A percentile compares a stretch with the other conserved stretches of the same genome.
These are phyloP conservation scores for Drosophila dives DNA, from an alignment of 2,888 invertebrate species.

Conservation along the genomic window DNA sequence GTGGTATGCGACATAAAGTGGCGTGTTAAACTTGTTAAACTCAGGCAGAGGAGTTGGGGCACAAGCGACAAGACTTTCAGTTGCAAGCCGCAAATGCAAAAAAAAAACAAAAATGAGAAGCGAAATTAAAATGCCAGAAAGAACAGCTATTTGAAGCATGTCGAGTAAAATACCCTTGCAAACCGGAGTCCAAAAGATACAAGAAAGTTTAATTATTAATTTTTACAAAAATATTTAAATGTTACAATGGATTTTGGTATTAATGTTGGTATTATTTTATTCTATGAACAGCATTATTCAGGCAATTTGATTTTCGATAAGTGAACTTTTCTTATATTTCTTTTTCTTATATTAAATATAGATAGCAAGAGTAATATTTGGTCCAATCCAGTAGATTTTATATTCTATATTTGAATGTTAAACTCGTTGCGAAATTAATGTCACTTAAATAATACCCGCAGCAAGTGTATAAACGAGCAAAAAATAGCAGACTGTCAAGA, in stretches of 20 bases:
- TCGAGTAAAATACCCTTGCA: background rate
- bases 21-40: constrained; percentile 61
- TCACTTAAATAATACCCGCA: background rate
- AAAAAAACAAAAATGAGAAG: constrained; percentile 14
- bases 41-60: constrained; percentile 34
- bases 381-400: background rate
- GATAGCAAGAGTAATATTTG: no score
- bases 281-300: background rate
- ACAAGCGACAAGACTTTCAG: constrained; percentile 18
- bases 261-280: background rate
- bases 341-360: background rate
- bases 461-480: constrained; percentile 2
- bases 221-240: no score
- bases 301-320: background rate
- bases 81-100: constrained; percentile 34
- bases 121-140: background rate
- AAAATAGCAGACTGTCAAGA: constrained; percentile 28
- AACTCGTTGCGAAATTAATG: background rate
- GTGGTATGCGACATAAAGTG: constrained; percentile 51
- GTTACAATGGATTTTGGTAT: background rate
- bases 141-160: background rate
- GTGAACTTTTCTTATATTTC: background rate
- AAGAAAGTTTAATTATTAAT: background rate
- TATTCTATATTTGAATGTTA: background rate
- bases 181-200: no score